Base-by-base conservation (phyloP, 2,113 vertebrate genomes). In the Silurus asotus region DNA sequence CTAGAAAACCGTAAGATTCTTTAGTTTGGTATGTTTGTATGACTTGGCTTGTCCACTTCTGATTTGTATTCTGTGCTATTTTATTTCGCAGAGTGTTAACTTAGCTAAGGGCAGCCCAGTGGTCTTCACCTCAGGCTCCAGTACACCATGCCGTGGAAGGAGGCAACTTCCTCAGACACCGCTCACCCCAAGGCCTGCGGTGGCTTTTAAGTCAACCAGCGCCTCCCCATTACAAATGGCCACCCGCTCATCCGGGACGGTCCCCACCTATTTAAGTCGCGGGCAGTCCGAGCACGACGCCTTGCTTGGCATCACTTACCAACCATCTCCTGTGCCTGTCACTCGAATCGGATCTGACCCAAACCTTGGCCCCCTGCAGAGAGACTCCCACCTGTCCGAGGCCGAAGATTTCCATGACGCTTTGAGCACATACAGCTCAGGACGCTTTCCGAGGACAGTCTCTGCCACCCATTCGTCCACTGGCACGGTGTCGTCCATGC, bases 81-180 rank as follows among this genome's bases (percentile, higher is more conserved):
- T 51, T 0, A 69, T 61, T 53, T 5, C 94, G 92, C 93, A 97
- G 95, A 96, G 96, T 80, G 92, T 95, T 92, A 95, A 92, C 89
- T 95, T 94, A 62, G 91, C 94, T 92, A 97, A 96, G 88, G 94
- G 95, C 86, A 96, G 96, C 91, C 93, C 95, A 85, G 91, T 94
- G 91, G 92, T 93, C 90, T 93, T 95, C 59, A 94, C 96, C 91
- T 96, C 96, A 91, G 96, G 95, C 92, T 94, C 95, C 88, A 96
- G 94, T 93, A 97, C 96, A 74, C 95, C 96, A 0, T 96, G 95
- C 92, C 96, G 97, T 2, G 94, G 96, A 48, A 96, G 97, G 88
- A 94, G 98, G 87, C 97, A 98, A 94, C 96, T 99, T 87, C 98
- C 98, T 0, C 97, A 98, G 96, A 99, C 97, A 4, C 98, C 97